Conservation (phyloP, 2,797 vertebrate genomes). For the Leptatherina wallacei region DNA sequence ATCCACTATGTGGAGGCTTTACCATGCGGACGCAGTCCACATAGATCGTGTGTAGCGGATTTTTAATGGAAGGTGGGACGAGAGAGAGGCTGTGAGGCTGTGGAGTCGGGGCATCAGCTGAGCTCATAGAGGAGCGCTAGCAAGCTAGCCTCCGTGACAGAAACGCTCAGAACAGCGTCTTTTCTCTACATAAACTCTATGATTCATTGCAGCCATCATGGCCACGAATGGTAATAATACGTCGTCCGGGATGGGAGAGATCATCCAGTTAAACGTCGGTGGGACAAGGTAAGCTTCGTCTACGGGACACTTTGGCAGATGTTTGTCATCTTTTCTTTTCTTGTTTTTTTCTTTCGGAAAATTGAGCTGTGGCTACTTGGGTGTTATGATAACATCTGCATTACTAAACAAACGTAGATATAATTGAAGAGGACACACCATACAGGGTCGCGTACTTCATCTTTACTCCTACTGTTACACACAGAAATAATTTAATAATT, state of each 20-base stretch:
- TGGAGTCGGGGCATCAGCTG: slow-evolving; percentile 59
- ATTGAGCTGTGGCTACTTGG: slow-evolving; percentile 15
- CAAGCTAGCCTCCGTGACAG: slow-evolving; percentile 59
- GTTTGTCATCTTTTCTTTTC: slow-evolving; percentile 11
- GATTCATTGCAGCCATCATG: slow-evolving; percentile 77
- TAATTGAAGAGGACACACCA: slow-evolving; percentile 9
- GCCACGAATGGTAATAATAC: slow-evolving; percentile 85
- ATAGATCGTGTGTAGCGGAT: slow-evolving; percentile 37
- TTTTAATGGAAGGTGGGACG: slow-evolving; percentile 65
- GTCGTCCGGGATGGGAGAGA: slow-evolving; percentile 89
- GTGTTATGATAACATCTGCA: slow-evolving; percentile 17
- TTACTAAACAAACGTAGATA: slow-evolving; percentile 16
- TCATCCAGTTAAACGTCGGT: slow-evolving; percentile 96
- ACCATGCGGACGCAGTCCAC: slow-evolving; percentile 15
- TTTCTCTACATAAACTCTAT: neutral
- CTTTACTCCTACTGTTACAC: neutral
- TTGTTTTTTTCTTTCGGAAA: neutral
- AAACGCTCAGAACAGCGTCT: slow-evolving; percentile 4
- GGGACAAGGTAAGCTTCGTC: slow-evolving; percentile 88
- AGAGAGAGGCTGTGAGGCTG: slow-evolving; percentile 58
- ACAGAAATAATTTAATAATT: neutral
- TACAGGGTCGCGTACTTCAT: slow-evolving; percentile 20
- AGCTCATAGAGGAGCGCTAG: slow-evolving; percentile 51
- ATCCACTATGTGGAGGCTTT: slow-evolving; percentile 44
- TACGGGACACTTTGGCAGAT: slow-evolving; percentile 9